phyloP scores from a whole-genome alignment of 2,113 vertebrate genomes.

The Periophthalmodon schlosseri region DNA sequence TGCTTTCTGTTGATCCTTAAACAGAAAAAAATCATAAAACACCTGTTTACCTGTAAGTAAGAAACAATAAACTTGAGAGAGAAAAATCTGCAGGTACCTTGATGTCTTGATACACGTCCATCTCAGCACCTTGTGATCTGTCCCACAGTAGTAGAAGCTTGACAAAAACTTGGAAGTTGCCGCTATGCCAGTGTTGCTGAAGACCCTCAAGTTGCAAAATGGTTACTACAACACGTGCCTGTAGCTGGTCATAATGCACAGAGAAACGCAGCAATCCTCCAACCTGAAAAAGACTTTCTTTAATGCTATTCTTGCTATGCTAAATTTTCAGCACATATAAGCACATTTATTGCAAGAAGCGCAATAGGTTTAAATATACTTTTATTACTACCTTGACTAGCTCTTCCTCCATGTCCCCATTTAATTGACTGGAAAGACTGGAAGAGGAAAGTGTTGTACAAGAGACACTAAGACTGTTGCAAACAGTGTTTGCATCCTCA shows the following conservation, averaged over 20 bases:
- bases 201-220: conserved; percentile 69
- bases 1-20: conserved; percentile 22
- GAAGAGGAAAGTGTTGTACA: conserved; percentile 19
- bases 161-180: conserved; percentile 54
- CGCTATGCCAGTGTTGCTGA: conserved; percentile 18
- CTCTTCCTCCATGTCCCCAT: not conserved
- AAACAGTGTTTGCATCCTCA: conserved; percentile 23
- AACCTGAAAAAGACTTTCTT: conserved; percentile 21
- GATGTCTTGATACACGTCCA: conserved; percentile 21
- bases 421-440: conserved; percentile 2
- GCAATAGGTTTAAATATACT: not conserved
- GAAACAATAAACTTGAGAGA: not conserved
- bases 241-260: conserved; percentile 63
- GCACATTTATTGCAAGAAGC: not conserved
- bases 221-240: conserved; percentile 65
- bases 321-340: not conserved
- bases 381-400: conserved; percentile 22
- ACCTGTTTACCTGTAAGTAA: not conserved
- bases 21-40: conserved; percentile 18
- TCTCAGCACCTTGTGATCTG: conserved; percentile 21
- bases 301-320: not conserved
- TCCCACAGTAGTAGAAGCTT: conserved; percentile 64
- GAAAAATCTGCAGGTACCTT: conserved; percentile 29
- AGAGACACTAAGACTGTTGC: conserved; percentile 45
- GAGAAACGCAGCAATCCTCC: conserved; percentile 69